These are phyloP conservation scores for Phaonia tiefii DNA, from an alignment of 2,888 invertebrate genomes.

Conservation along the genomic window DNA sequence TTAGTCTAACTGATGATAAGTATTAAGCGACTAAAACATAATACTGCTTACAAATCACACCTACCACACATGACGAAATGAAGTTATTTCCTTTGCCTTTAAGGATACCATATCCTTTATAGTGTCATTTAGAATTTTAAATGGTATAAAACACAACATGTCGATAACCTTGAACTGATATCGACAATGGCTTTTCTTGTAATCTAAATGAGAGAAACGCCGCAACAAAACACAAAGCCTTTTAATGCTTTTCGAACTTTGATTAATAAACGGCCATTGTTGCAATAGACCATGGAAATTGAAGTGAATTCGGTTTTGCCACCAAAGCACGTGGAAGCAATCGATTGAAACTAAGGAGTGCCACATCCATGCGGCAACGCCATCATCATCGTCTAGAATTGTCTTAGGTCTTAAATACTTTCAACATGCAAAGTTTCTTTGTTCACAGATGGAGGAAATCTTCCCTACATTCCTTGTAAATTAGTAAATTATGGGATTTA, in stretches of 20 bases:
- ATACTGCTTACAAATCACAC: no score
- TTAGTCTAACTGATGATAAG: no score
- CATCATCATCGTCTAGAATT: slow-evolving; percentile 27
- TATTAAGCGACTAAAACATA: no score
- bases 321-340: slow-evolving; percentile 51
- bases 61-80: no score
- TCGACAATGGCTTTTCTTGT: background rate
- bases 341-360: slow-evolving; percentile 49
- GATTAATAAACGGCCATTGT: slow-evolving; percentile 8
- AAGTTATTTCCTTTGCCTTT: no score
- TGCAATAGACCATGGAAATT: background rate
- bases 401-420: slow-evolving; percentile 36
- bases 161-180: slow-evolving; percentile 52
- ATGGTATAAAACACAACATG: slow-evolving; percentile 2
- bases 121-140: no score
- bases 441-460: background rate
- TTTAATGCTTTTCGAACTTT: slow-evolving; percentile 32
- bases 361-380: background rate
- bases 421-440: slow-evolving; percentile 56
- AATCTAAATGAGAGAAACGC: background rate
- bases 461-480: background rate
- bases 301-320: slow-evolving; percentile 33
- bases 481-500: slow-evolving; percentile 16
- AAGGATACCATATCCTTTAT: no score
- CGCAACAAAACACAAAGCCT: slow-evolving; percentile 12